These are phyloP conservation scores for Cassiopea xamachana DNA, from an alignment of 30 jellyfish, hydroid and myxozoan species.

Conservation along the genomic window DNA sequence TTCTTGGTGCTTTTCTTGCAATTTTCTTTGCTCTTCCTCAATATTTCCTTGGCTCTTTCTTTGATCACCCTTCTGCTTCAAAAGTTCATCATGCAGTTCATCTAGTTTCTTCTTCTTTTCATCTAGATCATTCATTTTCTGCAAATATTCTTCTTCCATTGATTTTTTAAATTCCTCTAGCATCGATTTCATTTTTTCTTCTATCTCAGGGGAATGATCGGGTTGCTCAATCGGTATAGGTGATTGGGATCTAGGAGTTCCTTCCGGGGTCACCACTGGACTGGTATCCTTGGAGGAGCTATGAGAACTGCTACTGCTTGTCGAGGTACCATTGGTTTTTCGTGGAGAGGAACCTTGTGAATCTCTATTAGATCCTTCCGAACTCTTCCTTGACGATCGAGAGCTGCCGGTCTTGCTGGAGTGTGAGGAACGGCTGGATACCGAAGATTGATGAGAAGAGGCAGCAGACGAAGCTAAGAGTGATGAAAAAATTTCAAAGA, in stretches of 20 bases:
- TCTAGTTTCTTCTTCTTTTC: constrained; percentile 59
- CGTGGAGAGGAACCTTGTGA: constrained; percentile 46
- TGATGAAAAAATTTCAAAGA: background rate
- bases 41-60: constrained; percentile 30
- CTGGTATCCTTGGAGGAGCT: constrained; percentile 27
- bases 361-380: background rate
- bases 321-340: constrained; percentile 3
- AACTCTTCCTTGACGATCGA: background rate
- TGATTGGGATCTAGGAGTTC: constrained; percentile 50
- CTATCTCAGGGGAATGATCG: constrained; percentile 12
- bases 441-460: constrained; percentile 37
- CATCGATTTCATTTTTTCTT: constrained; percentile 33
- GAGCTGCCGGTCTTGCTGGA: background rate
- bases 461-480: constrained; percentile 59
- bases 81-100: constrained; percentile 37
- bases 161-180: constrained; percentile 64
- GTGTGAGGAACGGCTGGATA: constrained; percentile 36
- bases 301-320: constrained; percentile 33
- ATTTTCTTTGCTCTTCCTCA: constrained; percentile 59
- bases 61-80: constrained; percentile 66
- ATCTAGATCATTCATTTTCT: constrained; percentile 68
- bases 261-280: constrained; percentile 58
- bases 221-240: constrained; percentile 19
- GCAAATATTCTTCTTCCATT: constrained; percentile 66
- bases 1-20: constrained; percentile 82